Conservation (phyloP, 2,797 vertebrate genomes). For the Trachurus trachurus region DNA sequence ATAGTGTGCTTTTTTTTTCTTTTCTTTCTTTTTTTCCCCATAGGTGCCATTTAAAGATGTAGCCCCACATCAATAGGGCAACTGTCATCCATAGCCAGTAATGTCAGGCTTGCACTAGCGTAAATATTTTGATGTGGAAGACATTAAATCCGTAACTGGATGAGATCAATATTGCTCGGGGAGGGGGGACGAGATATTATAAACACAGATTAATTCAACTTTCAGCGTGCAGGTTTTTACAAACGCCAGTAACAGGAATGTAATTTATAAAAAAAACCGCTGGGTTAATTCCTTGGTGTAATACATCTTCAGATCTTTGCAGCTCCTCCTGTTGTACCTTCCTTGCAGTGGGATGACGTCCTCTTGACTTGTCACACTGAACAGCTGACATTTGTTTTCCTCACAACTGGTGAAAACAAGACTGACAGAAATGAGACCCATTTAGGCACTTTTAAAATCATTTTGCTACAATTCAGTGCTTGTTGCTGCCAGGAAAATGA, state of each 20-base stretch:
- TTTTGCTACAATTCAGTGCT: conserved; percentile 81
- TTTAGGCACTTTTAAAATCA: conserved; percentile 80
- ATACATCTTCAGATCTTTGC: conserved; percentile 54
- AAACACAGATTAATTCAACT: conserved; percentile 61
- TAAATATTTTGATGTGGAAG: conserved; percentile 73
- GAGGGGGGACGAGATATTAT: conserved; percentile 37
- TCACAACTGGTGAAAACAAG: conserved; percentile 56
- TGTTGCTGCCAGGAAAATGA: conserved; percentile 59
- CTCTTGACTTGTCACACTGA: conserved; percentile 42
- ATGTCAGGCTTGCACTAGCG: conserved; percentile 46
- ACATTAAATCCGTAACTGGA: conserved; percentile 65
- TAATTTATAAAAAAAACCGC: conserved; percentile 61
- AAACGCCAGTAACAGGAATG: conserved; percentile 71
- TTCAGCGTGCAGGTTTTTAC: conserved; percentile 73
- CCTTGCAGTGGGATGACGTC: conserved; percentile 47
- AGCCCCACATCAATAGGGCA: conserved; percentile 35
- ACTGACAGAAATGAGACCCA: conserved; percentile 57
- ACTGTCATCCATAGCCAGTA: conserved; percentile 23
- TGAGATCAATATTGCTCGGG: conserved; percentile 56
- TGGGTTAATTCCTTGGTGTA: conserved; percentile 49
- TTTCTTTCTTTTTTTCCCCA: conserved; percentile 44
- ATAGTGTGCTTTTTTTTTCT: conserved; percentile 65
- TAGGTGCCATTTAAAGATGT: conserved; percentile 55
- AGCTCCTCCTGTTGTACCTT: conserved; percentile 44
- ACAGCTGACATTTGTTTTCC: conserved; percentile 42